Evolutionary conservation across 2,113 vertebrate species (phyloP).

Genomic region (Odocoileus hemionus): DNA sequence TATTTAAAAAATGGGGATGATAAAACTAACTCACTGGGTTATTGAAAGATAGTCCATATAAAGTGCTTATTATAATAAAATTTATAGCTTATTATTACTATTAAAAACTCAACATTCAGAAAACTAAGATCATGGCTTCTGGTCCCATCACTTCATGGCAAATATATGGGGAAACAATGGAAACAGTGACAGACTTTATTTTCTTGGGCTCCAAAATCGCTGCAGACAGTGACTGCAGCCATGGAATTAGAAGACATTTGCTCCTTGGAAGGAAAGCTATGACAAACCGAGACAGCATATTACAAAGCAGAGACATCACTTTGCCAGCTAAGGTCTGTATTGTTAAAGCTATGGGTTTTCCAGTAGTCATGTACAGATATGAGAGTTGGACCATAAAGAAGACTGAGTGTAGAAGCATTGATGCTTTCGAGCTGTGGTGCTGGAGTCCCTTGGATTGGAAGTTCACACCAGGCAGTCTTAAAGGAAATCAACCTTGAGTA

Average conservation of each 20-base stretch:
- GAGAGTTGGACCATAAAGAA: neutral
- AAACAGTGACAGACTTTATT: neutral
- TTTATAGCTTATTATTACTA: neutral
- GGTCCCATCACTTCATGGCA: neutral
- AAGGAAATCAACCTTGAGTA: neutral
- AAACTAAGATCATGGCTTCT: neutral
- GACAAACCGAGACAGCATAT: neutral
- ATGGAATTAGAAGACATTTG: neutral
- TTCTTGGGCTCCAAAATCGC: neutral
- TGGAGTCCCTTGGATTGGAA: neutral
- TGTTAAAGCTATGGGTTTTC: neutral
- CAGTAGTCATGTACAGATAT: neutral
- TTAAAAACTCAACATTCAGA: neutral
- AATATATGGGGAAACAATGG: neutral
- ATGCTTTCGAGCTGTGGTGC: neutral
- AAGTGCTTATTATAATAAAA: neutral
- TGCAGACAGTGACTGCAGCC: neutral
- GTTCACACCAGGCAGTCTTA: neutral
- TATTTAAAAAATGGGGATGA: slow-evolving; percentile 3
- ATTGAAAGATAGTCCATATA: neutral
- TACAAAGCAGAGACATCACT: neutral
- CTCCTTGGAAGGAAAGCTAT: neutral
- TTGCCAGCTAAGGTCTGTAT: neutral
- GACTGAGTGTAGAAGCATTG: neutral
- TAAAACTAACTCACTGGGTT: slow-evolving; percentile 6